These are phyloP conservation scores for Pygmarrhopalites habei DNA, from an alignment of 1,140 invertebrate species.

Conservation along the genomic window DNA sequence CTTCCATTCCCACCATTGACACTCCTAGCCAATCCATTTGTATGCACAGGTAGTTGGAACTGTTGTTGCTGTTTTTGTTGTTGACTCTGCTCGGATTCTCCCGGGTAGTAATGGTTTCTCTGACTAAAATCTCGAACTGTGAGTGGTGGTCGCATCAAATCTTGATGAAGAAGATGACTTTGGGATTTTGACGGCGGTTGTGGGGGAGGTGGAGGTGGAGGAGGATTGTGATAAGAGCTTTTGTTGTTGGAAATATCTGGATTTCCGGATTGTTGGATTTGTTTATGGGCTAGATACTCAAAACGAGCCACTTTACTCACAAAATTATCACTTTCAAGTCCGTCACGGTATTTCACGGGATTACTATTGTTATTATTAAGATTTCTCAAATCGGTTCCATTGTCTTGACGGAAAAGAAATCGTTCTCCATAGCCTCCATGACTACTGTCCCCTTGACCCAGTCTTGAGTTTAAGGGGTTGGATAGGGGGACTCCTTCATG, in stretches of 20 bases:
- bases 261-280: conserved; percentile 11
- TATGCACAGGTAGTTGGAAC: background rate
- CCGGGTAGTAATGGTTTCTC: background rate
- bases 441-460: background rate
- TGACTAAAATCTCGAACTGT: too few relatives aligned
- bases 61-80: background rate
- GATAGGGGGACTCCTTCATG: background rate
- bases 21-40: background rate
- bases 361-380: too few relatives aligned
- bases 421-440: background rate
- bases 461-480: background rate
- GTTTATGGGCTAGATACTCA: conserved; percentile 40
- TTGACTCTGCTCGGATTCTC: background rate
- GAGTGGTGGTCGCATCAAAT: too few relatives aligned
- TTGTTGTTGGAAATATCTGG: background rate
- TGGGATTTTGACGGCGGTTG: background rate
- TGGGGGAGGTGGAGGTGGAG: background rate
- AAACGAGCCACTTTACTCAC: conserved; percentile 41
- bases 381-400: too few relatives aligned
- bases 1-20: too few relatives aligned
- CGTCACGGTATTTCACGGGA: conserved; percentile 31
- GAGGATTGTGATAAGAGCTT: background rate
- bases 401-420: background rate
- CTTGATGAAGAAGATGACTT: too few relatives aligned
- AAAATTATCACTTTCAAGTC: conserved; percentile 41